Base-by-base conservation (phyloP, 2,888 invertebrate species). In the Lepetodrilus schrolli region DNA sequence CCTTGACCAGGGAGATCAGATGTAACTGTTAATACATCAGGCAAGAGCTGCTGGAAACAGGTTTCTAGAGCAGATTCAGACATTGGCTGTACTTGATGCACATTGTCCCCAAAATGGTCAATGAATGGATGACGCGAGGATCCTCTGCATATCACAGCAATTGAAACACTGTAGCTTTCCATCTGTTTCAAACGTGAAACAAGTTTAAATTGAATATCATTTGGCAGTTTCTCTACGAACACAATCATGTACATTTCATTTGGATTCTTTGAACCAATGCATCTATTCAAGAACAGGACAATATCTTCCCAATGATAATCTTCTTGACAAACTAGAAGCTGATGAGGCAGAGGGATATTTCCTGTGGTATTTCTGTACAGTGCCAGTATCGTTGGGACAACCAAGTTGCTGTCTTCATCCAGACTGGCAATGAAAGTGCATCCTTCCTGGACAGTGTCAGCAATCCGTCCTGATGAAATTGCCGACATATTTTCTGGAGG, bases 1-100 rank as follows among this genome's bases (percentile, higher is more conserved):
- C 83, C 83, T 17, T 78, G 74, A 1, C 83, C 82, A n/a, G 83
- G 73, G 8, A 78, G 30, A n/a, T 78, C 75, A 0, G 83, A 83
- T 0, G 83, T 80, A 1, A 77, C 38, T 1, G 80, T 78, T 0
- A 37, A 1, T 2, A 82, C 80, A 51, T 76, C 34, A 4, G 74
- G 72, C 20, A 37, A 70, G 4, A 68, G 34, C 5, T 30, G n/a
- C 10, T 43, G n/a, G 20, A 78, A 36, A 66, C 71, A 58, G 5
- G 20, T 48, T 23, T 58, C 37, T 7, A 74, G n/a, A 10, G 43
- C 8, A 21, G 43, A 36, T 23, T 73, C 69, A 0, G 74, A 50
- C 23, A 70, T 21, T 30, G 72, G 69, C 8, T 70, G 51, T 2
- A 70, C 37, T 3, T 51, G 50, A 8, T 58, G 50, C 10, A 76